Percentiles rank a stretch among this genome's conserved stretches.
phyloP scores from a whole-genome alignment of 1,140 invertebrate genomes.

The Solen grandis region DNA sequence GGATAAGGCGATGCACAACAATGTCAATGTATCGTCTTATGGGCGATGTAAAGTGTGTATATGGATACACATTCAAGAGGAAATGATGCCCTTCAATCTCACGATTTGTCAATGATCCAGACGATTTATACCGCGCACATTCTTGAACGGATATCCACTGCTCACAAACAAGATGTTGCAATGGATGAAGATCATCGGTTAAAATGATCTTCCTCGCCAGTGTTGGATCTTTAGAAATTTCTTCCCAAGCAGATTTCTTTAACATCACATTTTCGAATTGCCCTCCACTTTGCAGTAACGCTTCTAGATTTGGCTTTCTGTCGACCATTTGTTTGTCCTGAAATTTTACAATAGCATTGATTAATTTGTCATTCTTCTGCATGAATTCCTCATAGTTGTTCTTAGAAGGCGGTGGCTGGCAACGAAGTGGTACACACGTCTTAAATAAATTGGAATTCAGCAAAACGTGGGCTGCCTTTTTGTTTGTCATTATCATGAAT shows the following conservation, averaged over 20 bases:
- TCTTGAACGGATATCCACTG: constrained; percentile 57
- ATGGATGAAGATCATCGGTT: constrained; percentile 95
- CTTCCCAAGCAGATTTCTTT: constrained; percentile 81
- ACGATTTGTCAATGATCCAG: neutral
- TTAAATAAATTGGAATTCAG: constrained; percentile 46
- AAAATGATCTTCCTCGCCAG: constrained; percentile 86
- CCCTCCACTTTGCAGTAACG: neutral
- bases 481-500: constrained; percentile 70
- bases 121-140: constrained; percentile 20
- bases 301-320: neutral
- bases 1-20: constrained; percentile 89
- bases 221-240: constrained; percentile 90
- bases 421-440: constrained; percentile 56
- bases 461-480: constrained; percentile 57
- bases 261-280: constrained; percentile 26
- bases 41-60: constrained; percentile 91
- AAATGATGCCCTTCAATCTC: constrained; percentile 40
- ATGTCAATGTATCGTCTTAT: constrained; percentile 95
- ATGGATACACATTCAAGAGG: constrained; percentile 55
- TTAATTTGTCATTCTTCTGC: constrained; percentile 48
- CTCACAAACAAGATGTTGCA: constrained; percentile 91
- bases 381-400: constrained; percentile 57
- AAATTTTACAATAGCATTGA: constrained; percentile 53
- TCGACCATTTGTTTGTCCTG: constrained; percentile 42
- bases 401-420: constrained; percentile 58